phyloP scores from a whole-genome alignment of 2,888 invertebrate genomes.

The Agrotis exclamationis region DNA sequence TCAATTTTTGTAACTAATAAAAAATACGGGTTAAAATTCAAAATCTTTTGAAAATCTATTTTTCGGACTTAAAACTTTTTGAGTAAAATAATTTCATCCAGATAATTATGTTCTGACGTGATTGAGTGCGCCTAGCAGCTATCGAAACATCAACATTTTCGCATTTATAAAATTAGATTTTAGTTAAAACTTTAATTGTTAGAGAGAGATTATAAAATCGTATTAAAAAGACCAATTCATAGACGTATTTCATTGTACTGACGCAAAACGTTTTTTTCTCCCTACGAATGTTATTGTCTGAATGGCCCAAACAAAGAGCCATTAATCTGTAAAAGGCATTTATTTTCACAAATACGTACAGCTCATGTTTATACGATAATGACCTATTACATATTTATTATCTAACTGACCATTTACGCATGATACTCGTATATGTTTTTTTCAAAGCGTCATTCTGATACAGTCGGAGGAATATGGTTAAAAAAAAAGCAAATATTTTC shows the following conservation, averaged over 20 bases:
- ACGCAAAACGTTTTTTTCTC: slow-evolving; percentile 41
- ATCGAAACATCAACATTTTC: no score
- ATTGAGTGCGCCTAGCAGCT: no score
- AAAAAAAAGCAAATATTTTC: slow-evolving; percentile 33
- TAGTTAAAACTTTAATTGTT: neutral
- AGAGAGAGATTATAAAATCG: neutral
- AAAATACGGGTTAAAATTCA: no score
- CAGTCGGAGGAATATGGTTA: slow-evolving; percentile 17
- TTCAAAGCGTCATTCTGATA: slow-evolving; percentile 2
- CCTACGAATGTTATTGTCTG: slow-evolving; percentile 2
- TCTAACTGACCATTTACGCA: slow-evolving; percentile 19
- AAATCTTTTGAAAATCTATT: no score
- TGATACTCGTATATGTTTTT: slow-evolving; percentile 5
- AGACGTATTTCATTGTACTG: slow-evolving; percentile 36
- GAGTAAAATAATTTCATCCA: no score
- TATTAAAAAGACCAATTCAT: neutral
- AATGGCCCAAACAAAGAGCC: slow-evolving; percentile 46
- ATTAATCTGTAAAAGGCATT: slow-evolving; percentile 6
- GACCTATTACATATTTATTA: slow-evolving; percentile 41
- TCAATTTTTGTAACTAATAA: no score
- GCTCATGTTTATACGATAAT: slow-evolving; percentile 19
- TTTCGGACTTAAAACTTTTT: no score
- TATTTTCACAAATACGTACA: slow-evolving; percentile 26
- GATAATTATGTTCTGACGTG: no score
- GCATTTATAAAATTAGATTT: no score